Conservation (phyloP, 1,140 invertebrate genomes). For the Choristoneura fumiferana region DNA sequence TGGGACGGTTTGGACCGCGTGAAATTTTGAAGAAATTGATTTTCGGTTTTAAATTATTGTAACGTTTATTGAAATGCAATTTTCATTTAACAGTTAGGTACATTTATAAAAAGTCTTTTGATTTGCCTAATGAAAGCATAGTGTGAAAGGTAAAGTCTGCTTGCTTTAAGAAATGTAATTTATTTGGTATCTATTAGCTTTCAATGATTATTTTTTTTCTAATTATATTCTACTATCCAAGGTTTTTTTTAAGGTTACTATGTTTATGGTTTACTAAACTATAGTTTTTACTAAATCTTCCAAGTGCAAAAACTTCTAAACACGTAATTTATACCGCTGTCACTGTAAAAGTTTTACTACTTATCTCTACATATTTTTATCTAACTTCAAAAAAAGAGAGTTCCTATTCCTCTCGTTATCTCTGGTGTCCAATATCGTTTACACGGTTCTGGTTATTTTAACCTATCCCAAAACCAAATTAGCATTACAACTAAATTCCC, state of each 20-base stretch:
- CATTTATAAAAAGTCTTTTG: no score
- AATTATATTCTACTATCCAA: no score
- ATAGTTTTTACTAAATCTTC: no score
- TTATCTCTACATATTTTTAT: background rate
- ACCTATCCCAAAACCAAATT: slow-evolving; percentile 3
- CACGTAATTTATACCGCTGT: no score
- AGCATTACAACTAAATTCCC: background rate
- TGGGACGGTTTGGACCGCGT: background rate
- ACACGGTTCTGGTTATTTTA: background rate
- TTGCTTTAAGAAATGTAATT: no score
- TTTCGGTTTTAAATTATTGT: background rate
- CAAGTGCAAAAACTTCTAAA: no score
- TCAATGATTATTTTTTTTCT: no score
- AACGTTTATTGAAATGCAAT: slow-evolving; percentile 3
- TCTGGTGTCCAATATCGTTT: slow-evolving; percentile 9
- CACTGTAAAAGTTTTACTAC: background rate
- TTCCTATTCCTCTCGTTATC: background rate
- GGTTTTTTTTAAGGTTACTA: no score
- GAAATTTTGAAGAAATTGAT: slow-evolving; percentile 11
- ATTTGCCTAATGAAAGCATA: no score
- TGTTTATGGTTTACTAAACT: no score
- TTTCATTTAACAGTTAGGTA: background rate
- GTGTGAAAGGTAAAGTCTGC: no score
- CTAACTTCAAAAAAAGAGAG: background rate
- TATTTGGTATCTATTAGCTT: no score